Evolutionary conservation across 37 sponge, comb jelly and placozoan genomes (phyloP).

Genomic region (Cladorhizidae sp.): DNA sequence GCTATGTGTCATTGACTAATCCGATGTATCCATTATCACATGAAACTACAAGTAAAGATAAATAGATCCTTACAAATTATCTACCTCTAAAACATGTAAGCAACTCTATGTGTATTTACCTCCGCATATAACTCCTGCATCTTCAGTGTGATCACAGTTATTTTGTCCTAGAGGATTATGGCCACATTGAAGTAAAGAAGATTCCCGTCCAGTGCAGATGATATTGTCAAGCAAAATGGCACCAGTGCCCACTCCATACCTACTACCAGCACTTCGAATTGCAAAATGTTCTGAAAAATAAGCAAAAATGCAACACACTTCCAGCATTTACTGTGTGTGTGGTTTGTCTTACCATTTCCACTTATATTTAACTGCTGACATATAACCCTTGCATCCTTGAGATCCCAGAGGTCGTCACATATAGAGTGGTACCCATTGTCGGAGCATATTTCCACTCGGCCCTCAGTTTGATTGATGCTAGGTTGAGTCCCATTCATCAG

Average conservation of each 20-base stretch:
- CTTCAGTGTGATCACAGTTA: constrained; percentile 46
- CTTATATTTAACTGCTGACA: neutral
- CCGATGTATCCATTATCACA: neutral
- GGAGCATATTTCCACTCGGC: constrained; percentile 14
- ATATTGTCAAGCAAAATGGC: constrained; percentile 17
- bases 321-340: neutral
- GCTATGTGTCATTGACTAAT: neutral
- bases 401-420: constrained; percentile 34
- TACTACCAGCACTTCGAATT: neutral
- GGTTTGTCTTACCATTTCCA: neutral
- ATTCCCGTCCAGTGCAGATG: constrained; percentile 22
- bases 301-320: neutral
- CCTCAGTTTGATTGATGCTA: neutral
- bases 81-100: no score
- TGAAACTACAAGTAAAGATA: neutral
- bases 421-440: constrained; percentile 10
- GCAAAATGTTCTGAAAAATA: neutral
- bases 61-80: no score
- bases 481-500: constrained; percentile 27
- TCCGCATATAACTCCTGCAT: constrained; percentile 42
- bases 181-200: constrained; percentile 30
- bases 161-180: constrained; percentile 11
- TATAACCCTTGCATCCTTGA: neutral
- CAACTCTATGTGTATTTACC: no score
- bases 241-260: constrained; percentile 15